Evolutionary conservation across 2,797 vertebrate species (phyloP).

Genomic region (Coregonus ussuriensis): DNA sequence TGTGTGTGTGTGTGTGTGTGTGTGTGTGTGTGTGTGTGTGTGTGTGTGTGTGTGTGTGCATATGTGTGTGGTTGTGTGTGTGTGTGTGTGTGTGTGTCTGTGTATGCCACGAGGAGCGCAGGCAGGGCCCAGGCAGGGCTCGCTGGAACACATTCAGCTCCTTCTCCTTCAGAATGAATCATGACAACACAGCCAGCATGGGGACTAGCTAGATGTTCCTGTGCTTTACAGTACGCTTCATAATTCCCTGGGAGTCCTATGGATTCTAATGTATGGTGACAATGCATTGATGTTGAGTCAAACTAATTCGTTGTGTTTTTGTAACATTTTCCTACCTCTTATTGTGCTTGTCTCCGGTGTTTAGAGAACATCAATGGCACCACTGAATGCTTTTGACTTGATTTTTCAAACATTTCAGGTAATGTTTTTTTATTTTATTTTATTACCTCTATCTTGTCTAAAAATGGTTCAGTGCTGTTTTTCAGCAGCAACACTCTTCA

Average conservation of each 20-base stretch:
- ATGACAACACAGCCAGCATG: constrained; percentile 54
- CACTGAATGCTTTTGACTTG: neutral
- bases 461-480: neutral
- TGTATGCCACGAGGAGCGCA: no score
- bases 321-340: constrained; percentile 30
- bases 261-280: constrained; percentile 57
- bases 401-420: neutral
- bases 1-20: no score
- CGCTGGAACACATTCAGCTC: constrained; percentile 58
- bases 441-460: neutral
- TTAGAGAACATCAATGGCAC: neutral
- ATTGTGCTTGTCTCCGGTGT: constrained; percentile 36
- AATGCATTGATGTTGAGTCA: constrained; percentile 53
- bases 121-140: constrained; percentile 28
- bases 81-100: no score
- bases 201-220: constrained; percentile 27
- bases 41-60: no score
- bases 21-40: no score
- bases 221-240: constrained; percentile 25
- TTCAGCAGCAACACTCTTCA: no score
- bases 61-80: no score
- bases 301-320: constrained; percentile 24
- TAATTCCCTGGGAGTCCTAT: constrained; percentile 48
- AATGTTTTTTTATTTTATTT: no score
- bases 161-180: constrained; percentile 68